Evolutionary conservation across 2,888 invertebrate genomes (phyloP).

Genomic region (Vandiemenella viatica): DNA sequence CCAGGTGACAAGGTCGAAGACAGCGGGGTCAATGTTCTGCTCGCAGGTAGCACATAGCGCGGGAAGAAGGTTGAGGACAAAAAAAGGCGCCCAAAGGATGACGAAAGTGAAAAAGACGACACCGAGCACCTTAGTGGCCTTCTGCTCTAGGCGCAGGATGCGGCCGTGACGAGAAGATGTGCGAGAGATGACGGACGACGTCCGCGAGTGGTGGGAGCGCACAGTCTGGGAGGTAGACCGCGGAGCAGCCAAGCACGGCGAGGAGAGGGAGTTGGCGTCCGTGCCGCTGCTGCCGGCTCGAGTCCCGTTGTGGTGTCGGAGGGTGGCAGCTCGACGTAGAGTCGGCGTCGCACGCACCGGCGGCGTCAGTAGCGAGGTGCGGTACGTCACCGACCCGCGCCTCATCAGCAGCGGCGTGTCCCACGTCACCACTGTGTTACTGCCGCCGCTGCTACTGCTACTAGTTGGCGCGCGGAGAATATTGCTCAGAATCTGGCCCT

Average conservation of each 20-base stretch:
- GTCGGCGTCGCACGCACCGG: slow-evolving; percentile 23
- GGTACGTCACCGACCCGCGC: background rate
- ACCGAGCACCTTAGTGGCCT: slow-evolving; percentile 89
- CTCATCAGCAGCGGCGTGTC: slow-evolving; percentile 31
- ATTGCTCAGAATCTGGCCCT: slow-evolving; percentile 14
- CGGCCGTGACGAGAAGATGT: slow-evolving; percentile 71
- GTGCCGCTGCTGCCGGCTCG: slow-evolving; percentile 22
- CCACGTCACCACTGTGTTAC: slow-evolving; percentile 60
- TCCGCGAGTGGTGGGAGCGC: slow-evolving; percentile 58
- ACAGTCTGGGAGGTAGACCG: slow-evolving; percentile 33
- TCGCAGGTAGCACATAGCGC: slow-evolving; percentile 72
- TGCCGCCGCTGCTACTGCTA: no score
- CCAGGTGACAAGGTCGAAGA: slow-evolving; percentile 81
- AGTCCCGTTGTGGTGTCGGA: slow-evolving; percentile 37
- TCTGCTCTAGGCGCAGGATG: slow-evolving; percentile 78
- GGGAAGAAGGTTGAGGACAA: slow-evolving; percentile 73
- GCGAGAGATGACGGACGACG: slow-evolving; percentile 57
- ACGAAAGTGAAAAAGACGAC: slow-evolving; percentile 92
- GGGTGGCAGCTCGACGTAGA: slow-evolving; percentile 43
- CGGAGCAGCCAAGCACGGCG: slow-evolving; percentile 33
- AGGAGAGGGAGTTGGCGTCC: slow-evolving; percentile 35
- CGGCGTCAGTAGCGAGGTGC: background rate
- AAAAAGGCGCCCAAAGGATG: slow-evolving; percentile 91
- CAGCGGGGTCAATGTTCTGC: slow-evolving; percentile 55
- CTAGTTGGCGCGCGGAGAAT: background rate